A percentile compares a stretch with the other conserved stretches of the same genome.
Conservation (phyloP, 2,888 invertebrate species). For the Argyresthia goedartella region DNA sequence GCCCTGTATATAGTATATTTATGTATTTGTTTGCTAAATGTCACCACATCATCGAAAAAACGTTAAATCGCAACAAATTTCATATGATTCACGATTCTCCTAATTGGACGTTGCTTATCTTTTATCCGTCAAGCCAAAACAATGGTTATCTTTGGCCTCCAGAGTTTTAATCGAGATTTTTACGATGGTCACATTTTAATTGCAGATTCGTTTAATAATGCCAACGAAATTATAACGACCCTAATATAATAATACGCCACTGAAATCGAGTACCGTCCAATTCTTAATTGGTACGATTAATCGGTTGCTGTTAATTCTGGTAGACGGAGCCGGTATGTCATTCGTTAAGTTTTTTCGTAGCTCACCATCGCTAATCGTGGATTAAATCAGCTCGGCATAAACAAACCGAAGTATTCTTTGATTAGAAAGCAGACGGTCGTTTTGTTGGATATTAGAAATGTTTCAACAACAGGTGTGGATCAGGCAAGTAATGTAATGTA, state of each 20-base stretch:
- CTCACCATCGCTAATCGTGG: constrained; percentile 15
- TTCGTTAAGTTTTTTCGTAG: constrained; percentile 21
- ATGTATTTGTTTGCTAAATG: too few species aligned
- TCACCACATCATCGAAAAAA: too few species aligned
- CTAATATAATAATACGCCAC: not conserved
- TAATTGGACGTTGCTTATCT: constrained; percentile 8
- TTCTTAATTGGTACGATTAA: constrained; percentile 9
- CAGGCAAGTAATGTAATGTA: not conserved
- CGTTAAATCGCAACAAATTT: too few species aligned
- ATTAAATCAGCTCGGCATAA: constrained; percentile 24
- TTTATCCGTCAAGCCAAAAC: not conserved
- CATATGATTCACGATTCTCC: constrained; percentile 9
- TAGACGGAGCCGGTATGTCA: constrained; percentile 13
- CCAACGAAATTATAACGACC: not conserved
- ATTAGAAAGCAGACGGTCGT: constrained; percentile 42
- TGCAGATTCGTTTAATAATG: not conserved
- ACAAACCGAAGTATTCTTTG: constrained; percentile 26
- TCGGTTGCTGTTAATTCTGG: constrained; percentile 12
- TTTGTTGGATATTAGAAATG: constrained; percentile 29
- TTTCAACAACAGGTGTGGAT: constrained; percentile 16
- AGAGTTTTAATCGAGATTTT: too few species aligned
- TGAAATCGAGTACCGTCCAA: not conserved
- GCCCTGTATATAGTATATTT: too few species aligned
- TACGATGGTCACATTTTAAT: not conserved
- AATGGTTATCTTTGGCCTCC: not conserved